Conservation (phyloP, 2,113 vertebrate genomes). For the Microcebus lehilahytsara region DNA sequence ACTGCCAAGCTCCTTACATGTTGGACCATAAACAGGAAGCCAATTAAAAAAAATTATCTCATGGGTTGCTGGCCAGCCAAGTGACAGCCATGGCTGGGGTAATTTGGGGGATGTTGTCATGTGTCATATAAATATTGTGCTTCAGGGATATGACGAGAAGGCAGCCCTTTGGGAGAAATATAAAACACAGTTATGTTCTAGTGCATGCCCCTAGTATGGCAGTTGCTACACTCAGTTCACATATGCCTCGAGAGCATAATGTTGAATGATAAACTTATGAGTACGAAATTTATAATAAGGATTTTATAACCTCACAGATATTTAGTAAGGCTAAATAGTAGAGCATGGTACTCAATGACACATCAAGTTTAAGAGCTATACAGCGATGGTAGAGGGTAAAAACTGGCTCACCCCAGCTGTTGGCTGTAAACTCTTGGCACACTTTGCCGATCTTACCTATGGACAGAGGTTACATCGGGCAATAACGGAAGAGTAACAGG, state of each 20-base stretch:
- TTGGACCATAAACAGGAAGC: neutral
- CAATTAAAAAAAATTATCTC: neutral
- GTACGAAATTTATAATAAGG: neutral
- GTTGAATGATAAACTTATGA: neutral
- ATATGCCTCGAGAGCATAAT: neutral
- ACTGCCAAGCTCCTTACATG: neutral
- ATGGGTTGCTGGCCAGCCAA: neutral
- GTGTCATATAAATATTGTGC: neutral
- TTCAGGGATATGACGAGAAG: neutral
- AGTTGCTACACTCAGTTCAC: neutral
- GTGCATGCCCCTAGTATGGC: fast-evolving
- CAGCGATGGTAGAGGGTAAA: too few species aligned
- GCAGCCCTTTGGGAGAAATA: neutral
- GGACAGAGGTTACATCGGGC: neutral
- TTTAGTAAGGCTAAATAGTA: neutral
- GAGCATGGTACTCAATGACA: neutral
- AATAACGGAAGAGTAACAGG: neutral
- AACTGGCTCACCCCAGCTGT: neutral
- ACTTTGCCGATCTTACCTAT: neutral
- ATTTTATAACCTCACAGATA: neutral
- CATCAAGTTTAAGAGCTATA: neutral
- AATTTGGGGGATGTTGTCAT: neutral
- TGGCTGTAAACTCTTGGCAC: neutral
- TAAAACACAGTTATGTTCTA: neutral
- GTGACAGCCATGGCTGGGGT: neutral